These are phyloP conservation scores for Hylia prasina DNA, from an alignment of 2,113 vertebrate genomes.

Conservation along the genomic window DNA sequence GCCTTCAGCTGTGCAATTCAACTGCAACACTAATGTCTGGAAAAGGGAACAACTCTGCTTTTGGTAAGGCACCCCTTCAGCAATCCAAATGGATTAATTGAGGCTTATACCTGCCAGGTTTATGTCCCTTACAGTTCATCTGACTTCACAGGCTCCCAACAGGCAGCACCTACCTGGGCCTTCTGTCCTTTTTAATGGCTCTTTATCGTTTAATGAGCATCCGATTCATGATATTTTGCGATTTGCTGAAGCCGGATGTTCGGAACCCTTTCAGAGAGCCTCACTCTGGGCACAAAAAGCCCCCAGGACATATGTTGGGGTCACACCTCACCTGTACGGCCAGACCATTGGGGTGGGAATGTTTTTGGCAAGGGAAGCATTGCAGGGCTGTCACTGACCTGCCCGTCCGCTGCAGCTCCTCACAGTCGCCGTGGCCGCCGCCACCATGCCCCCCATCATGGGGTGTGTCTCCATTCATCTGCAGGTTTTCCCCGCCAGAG, in stretches of 20 bases:
- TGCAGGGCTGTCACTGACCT: constrained; percentile 66
- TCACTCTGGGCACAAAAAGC: not conserved
- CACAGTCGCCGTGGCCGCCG: constrained; percentile 84
- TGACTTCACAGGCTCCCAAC: not conserved
- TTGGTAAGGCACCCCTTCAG: not conserved
- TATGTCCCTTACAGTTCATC: fast-evolving
- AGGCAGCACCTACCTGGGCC: not conserved
- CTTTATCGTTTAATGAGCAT: not conserved
- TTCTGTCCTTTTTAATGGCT: not conserved
- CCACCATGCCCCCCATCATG: constrained; percentile 84
- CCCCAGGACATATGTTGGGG: fast-evolving
- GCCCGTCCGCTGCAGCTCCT: constrained; percentile 89
- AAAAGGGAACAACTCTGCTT: not conserved
- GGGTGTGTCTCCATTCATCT: constrained; percentile 94
- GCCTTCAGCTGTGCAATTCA: not conserved
- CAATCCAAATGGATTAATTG: not conserved
- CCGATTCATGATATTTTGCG: fast-evolving
- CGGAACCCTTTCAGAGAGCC: not conserved
- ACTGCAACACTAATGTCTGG: not conserved
- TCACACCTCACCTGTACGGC: not conserved
- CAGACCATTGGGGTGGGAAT: fast-evolving
- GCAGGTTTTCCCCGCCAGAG: constrained; percentile 83
- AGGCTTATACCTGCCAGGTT: not conserved
- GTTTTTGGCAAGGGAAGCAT: fast-evolving
- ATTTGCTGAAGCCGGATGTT: no score